Evolutionary conservation across 1,140 invertebrate genomes (phyloP).

Genomic region (Pararge aegeria): DNA sequence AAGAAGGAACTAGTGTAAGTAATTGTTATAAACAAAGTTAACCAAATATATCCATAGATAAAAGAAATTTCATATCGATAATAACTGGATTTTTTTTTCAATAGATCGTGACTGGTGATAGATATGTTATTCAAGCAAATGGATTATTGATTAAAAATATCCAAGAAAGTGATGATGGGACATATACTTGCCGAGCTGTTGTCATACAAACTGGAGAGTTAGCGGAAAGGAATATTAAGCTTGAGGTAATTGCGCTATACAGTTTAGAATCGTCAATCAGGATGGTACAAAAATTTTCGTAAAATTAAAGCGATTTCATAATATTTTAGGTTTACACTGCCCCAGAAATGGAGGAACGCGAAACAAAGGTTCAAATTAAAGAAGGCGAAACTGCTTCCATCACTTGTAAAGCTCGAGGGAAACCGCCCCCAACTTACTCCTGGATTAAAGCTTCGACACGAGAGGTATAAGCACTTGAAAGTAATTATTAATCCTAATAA

Average conservation of each 20-base stretch:
- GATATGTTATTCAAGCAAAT: conserved; percentile 87
- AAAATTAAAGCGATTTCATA: conserved; percentile 2
- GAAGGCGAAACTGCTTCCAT: conserved; percentile 89
- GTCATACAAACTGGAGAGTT: conserved; percentile 90
- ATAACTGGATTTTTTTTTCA: conserved; percentile 15
- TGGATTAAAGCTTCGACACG: conserved; percentile 88
- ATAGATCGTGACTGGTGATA: conserved; percentile 81
- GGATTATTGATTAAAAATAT: conserved; percentile 90
- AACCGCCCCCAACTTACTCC: conserved; percentile 88
- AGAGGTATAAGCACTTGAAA: conserved; percentile 51
- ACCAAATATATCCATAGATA: background rate
- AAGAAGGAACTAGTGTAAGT: conserved; percentile 84
- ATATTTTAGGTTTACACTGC: conserved; percentile 85
- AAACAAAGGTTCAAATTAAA: conserved; percentile 82
- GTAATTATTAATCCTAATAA: too few species aligned
- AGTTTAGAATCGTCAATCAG: background rate
- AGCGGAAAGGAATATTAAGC: conserved; percentile 85
- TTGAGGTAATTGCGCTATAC: conserved; percentile 82
- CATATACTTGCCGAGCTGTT: conserved; percentile 91
- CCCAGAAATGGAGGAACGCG: conserved; percentile 84
- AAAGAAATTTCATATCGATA: background rate
- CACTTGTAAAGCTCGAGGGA: conserved; percentile 88
- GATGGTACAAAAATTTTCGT: background rate
- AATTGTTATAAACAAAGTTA: background rate
- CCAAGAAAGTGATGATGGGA: conserved; percentile 89